Evolutionary conservation across 2,797 vertebrate species (phyloP).

Genomic region (Characodon lateralis): DNA sequence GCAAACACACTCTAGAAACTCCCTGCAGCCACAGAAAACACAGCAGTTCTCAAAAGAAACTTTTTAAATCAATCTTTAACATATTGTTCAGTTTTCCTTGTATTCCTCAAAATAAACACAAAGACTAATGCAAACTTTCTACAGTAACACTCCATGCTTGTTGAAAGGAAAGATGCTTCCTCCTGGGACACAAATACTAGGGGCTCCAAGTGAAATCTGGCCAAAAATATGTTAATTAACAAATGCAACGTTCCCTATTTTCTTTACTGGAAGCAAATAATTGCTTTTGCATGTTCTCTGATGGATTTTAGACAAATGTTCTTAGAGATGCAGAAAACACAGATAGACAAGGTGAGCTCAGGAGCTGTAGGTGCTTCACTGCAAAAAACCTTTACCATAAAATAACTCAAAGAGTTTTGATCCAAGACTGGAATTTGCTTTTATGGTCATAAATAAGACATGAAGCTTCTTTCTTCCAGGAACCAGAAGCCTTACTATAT

Average conservation of each 20-base stretch:
- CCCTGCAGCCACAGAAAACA: constrained; percentile 8
- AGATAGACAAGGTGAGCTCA: constrained; percentile 18
- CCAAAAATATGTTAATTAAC: constrained; percentile 48
- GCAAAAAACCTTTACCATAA: constrained; percentile 14
- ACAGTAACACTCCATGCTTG: not conserved
- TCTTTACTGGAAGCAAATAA: constrained; percentile 38
- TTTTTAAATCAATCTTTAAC: not conserved
- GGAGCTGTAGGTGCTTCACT: not conserved
- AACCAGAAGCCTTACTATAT: constrained; percentile 18
- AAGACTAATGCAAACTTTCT: not conserved
- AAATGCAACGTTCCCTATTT: constrained; percentile 24
- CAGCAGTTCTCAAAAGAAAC: not conserved
- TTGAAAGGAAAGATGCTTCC: constrained; percentile 3
- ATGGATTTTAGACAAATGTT: not conserved
- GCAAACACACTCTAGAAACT: constrained; percentile 18
- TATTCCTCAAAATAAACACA: not conserved
- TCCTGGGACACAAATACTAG: constrained; percentile 27
- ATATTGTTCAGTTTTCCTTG: not conserved
- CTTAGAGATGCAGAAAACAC: constrained; percentile 21
- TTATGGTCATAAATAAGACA: constrained; percentile 37
- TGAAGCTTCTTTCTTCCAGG: constrained; percentile 18
- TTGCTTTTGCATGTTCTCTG: constrained; percentile 19
- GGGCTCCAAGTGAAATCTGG: not conserved
- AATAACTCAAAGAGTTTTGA: constrained; percentile 23
- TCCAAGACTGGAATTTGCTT: constrained; percentile 23